phyloP scores from a whole-genome alignment of 1,140 invertebrate genomes.

The Ceratosolen fusciceps region DNA sequence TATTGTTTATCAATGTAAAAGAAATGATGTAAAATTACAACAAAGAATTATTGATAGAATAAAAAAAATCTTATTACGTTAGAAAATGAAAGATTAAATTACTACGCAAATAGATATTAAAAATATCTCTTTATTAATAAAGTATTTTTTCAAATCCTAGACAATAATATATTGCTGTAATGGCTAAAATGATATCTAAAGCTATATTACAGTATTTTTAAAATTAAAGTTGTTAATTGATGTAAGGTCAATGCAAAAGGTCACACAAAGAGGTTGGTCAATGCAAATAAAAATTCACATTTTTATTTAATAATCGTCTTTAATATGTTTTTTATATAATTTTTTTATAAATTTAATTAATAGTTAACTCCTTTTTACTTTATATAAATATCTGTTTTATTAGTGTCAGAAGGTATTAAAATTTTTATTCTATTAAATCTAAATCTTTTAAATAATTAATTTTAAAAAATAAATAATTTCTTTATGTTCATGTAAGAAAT shows the following conservation, averaged over 20 bases:
- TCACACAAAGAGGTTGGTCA: neutral
- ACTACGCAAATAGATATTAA: neutral
- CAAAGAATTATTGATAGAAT: too few species aligned
- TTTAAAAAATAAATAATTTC: neutral
- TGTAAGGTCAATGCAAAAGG: conserved; percentile 5
- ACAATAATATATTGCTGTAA: conserved; percentile 15
- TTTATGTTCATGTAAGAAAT: neutral
- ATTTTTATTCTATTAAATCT: too few species aligned
- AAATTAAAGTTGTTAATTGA: neutral
- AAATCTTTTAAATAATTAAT: too few species aligned
- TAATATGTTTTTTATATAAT: neutral
- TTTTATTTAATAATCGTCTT: neutral
- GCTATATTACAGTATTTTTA: neutral
- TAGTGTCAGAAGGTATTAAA: too few species aligned
- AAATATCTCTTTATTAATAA: neutral
- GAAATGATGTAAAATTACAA: too few species aligned
- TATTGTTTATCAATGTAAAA: too few species aligned
- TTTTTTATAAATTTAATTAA: too few species aligned
- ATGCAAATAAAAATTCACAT: neutral
- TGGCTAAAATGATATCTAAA: neutral
- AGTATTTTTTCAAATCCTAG: neutral
- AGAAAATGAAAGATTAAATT: neutral
- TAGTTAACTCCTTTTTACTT: neutral
- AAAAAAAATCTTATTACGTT: too few species aligned
- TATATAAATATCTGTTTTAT: neutral